Evolutionary conservation across 2,113 vertebrate species (phyloP).

Genomic region (Perognathus longimembris): DNA sequence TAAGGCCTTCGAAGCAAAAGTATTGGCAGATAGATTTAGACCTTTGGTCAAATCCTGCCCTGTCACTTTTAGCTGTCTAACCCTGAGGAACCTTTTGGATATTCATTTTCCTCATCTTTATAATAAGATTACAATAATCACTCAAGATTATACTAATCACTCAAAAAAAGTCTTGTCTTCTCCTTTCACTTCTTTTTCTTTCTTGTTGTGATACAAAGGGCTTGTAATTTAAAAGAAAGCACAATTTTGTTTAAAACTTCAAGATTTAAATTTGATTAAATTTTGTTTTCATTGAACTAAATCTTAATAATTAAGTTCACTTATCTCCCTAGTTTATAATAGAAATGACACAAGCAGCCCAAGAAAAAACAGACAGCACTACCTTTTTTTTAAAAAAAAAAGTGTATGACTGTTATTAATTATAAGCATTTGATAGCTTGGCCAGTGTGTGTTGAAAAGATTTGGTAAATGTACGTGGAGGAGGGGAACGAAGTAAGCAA

Average conservation of each 20-base stretch:
- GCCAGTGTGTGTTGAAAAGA: constrained; percentile 84
- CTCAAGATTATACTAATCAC: neutral
- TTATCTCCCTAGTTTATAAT: constrained; percentile 70
- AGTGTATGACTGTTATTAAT: constrained; percentile 83
- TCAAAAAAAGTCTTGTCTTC: too few relatives aligned
- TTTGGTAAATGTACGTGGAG: constrained; percentile 82
- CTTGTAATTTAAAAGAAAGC: constrained; percentile 42
- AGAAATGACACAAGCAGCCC: constrained; percentile 65
- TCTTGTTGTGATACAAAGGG: constrained; percentile 25
- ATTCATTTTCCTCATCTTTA: constrained; percentile 25
- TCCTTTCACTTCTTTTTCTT: neutral
- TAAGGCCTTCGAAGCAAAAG: neutral
- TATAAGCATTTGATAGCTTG: constrained; percentile 83
- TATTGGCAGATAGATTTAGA: neutral
- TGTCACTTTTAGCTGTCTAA: neutral
- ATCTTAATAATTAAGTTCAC: constrained; percentile 46
- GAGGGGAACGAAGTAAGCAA: constrained; percentile 81
- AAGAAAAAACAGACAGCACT: constrained; percentile 66
- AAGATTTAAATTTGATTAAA: constrained; percentile 37
- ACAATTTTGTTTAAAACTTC: neutral
- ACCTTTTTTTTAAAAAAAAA: constrained; percentile 69
- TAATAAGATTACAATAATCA: neutral
- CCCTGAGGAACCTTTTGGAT: neutral
- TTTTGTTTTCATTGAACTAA: constrained; percentile 47
- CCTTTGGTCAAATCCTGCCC: neutral